phyloP scores from a whole-genome alignment of 2,888 invertebrate species.

The Heliconius erato region DNA sequence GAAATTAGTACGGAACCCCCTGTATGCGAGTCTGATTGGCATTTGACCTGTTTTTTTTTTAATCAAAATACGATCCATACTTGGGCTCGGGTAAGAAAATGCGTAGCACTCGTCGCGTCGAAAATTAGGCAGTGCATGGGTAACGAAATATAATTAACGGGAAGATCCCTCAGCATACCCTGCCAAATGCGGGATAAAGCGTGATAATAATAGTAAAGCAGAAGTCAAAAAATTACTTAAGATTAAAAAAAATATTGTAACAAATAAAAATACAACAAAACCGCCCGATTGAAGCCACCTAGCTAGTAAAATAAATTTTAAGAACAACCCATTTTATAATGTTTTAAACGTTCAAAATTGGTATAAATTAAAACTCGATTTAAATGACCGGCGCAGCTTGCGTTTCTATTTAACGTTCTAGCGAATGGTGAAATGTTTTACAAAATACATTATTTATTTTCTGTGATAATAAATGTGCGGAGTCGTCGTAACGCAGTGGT shows the following conservation, averaged over 20 bases:
- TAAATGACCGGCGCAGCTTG: conserved; percentile 19
- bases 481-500: neutral
- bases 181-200: neutral
- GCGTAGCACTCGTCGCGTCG: too few species aligned
- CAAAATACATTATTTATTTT: neutral
- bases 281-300: neutral
- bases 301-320: neutral
- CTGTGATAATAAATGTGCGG: neutral
- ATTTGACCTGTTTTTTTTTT: too few species aligned
- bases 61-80: too few species aligned
- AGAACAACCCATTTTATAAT: neutral
- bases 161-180: neutral
- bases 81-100: too few species aligned
- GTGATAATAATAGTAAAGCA: too few species aligned
- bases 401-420: conserved; percentile 12
- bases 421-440: neutral
- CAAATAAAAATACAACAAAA: neutral
- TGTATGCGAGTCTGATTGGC: too few species aligned
- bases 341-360: conserved; percentile 12
- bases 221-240: neutral
- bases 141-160: neutral
- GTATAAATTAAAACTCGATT: conserved; percentile 21
- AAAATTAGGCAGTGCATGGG: neutral
- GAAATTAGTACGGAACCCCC: too few species aligned
- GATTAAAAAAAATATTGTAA: too few species aligned